Evolutionary conservation across 2,113 vertebrate genomes (phyloP).

Genomic region (Tetrax tetrax): DNA sequence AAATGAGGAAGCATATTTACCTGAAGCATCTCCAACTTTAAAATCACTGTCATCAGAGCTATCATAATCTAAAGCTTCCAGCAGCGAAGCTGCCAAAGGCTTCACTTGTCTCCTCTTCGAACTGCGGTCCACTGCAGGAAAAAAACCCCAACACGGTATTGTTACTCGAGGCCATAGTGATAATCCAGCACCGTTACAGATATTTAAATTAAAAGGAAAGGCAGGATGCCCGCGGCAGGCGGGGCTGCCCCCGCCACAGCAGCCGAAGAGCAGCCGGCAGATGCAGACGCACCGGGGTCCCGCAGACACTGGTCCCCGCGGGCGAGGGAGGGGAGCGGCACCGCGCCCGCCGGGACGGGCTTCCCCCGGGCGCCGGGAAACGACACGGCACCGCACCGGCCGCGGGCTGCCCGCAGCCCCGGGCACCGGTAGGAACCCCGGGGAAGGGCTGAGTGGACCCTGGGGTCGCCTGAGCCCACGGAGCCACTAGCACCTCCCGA

Average conservation of each 20-base stretch:
- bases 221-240: background rate
- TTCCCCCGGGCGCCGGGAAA: background rate
- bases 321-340: background rate
- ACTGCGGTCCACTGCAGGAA: constrained; percentile 89
- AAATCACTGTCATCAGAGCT: constrained; percentile 99
- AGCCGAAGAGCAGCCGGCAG: background rate
- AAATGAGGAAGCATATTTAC: constrained; percentile 75
- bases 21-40: constrained; percentile 97
- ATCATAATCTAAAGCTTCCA: constrained; percentile 98
- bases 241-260: background rate
- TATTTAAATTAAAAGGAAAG: background rate
- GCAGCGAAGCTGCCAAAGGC: constrained; percentile 93
- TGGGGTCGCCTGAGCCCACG: background rate
- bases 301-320: background rate
- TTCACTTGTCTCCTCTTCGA: constrained; percentile 98
- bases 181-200: background rate
- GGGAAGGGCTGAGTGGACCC: too few relatives aligned
- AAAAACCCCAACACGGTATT: background rate
- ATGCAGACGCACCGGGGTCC: background rate
- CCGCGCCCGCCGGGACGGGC: background rate
- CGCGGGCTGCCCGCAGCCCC: background rate
- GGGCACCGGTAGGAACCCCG: background rate
- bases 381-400: background rate
- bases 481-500: background rate
- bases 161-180: background rate